A percentile compares a stretch with the other conserved stretches of the same genome.
These are phyloP conservation scores for Epizoanthus rinbou DNA, from an alignment of 92 coral and sea anemone genomes.

Conservation along the genomic window DNA sequence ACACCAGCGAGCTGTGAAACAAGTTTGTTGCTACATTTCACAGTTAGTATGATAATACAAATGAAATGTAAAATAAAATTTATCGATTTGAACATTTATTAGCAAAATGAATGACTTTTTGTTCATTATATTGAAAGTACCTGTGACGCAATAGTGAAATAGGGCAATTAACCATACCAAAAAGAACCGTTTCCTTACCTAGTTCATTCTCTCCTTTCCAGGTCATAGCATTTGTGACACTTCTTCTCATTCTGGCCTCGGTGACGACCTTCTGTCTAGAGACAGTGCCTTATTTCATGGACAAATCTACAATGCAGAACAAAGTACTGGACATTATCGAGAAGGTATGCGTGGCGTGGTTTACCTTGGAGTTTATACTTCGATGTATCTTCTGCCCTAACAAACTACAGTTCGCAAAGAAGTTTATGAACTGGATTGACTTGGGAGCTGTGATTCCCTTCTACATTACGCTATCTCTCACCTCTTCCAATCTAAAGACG, in stretches of 20 bases:
- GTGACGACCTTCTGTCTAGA: slow-evolving; percentile 88
- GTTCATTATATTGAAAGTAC: no score
- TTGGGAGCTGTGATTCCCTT: slow-evolving; percentile 95
- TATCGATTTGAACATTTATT: no score
- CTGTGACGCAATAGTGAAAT: no score
- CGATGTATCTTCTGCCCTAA: slow-evolving; percentile 83
- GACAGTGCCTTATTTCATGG: slow-evolving; percentile 81
- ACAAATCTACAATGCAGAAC: slow-evolving; percentile 53
- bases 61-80: no score
- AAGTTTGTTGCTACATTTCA: no score
- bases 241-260: slow-evolving; percentile 86
- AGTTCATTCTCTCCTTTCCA: slow-evolving; percentile 6
- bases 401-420: slow-evolving; percentile 78
- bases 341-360: slow-evolving; percentile 86
- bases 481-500: slow-evolving; percentile 81
- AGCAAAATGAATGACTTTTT: no score
- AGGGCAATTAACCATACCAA: no score
- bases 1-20: no score
- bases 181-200: no score
- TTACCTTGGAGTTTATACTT: slow-evolving; percentile 78
- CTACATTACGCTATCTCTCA: slow-evolving; percentile 71
- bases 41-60: no score
- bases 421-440: slow-evolving; percentile 99
- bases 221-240: slow-evolving; percentile 84
- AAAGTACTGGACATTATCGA: slow-evolving; percentile 68